Base-by-base conservation (phyloP, 2,113 vertebrate genomes). In the Strigops habroptila region DNA sequence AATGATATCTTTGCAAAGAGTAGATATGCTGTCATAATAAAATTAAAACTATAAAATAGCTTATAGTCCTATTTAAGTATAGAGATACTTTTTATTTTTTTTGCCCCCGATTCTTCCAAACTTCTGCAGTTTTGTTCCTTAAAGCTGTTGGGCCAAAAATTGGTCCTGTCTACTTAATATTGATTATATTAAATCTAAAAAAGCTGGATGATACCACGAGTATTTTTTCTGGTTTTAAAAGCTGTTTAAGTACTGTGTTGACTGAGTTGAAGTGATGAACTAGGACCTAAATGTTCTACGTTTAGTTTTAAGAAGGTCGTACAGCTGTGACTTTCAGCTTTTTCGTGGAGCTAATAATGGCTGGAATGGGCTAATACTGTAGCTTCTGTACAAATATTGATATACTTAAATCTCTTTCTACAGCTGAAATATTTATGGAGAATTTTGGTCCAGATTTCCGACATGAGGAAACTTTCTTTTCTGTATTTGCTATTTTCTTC, bases 401-500 rank as follows among this genome's bases (percentile, higher is more conserved):
- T 52, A 76, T 21, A 41, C n/a, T 39, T 79, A 55, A 49, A 83
- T 93, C n/a, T 97, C 46, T 91, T 74, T 41, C 80, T 63, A 41
- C 78, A 99, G 99, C 96, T 77, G 96, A 98, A 44, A 99, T 99
- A 97, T 98, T 99, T 98, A 97, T 95, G 97, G 99, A 99, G 88
- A 99, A 99, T 98, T 99, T 99, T 98, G 98, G 98, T 90, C 99
- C 99, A 2, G 98, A 99, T 97, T 99, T 99, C 78, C 96, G 98
- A 91, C 92, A 80, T 0, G 97, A 98, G 11, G 97, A 98, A 93
- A 99, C 98, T 1, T 99, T 99, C 97, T 99, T 99, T 96, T 99
- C 99, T 3, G 99, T 99, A 3, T 99, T 99, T 95, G 97, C 99
- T 75, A 99, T 99, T 96, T 99, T 99, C 98, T 99, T 99, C 97